phyloP scores from a whole-genome alignment of 2,797 vertebrate species.

The Melanogrammus aeglefinus region DNA sequence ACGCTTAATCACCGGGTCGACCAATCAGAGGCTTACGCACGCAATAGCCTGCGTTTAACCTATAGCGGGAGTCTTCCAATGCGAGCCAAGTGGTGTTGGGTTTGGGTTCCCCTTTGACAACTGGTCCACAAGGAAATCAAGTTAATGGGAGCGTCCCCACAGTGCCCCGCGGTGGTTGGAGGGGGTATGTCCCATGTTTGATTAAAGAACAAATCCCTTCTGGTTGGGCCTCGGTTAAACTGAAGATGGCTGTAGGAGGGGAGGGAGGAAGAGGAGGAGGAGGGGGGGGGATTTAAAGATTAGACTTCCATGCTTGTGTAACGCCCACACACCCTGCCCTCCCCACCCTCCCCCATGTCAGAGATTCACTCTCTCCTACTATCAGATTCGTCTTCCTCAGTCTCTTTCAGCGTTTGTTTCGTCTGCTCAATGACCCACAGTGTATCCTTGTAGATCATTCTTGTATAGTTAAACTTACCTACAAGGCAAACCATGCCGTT shows the following conservation, averaged over 20 bases:
- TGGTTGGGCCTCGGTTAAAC: constrained; percentile 71
- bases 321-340: constrained; percentile 66
- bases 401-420: background rate
- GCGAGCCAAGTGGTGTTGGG: too few species aligned
- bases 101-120: too few species aligned
- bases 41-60: too few species aligned
- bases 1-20: background rate
- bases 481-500: background rate
- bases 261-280: constrained; percentile 20
- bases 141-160: constrained; percentile 26
- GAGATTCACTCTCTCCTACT: constrained; percentile 37
- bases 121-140: background rate
- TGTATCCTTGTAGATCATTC: background rate
- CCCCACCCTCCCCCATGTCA: constrained; percentile 46
- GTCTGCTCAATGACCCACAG: background rate
- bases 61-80: too few species aligned
- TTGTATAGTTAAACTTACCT: background rate
- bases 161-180: constrained; percentile 48
- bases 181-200: constrained; percentile 51
- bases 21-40: background rate
- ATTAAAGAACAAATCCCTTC: constrained; percentile 76
- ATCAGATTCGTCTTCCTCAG: background rate
- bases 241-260: constrained; percentile 70
- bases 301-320: constrained; percentile 74
- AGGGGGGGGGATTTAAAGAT: constrained; percentile 74